Base-by-base conservation (phyloP, 2,797 vertebrate species). In the Micropoecilia bifurca region DNA sequence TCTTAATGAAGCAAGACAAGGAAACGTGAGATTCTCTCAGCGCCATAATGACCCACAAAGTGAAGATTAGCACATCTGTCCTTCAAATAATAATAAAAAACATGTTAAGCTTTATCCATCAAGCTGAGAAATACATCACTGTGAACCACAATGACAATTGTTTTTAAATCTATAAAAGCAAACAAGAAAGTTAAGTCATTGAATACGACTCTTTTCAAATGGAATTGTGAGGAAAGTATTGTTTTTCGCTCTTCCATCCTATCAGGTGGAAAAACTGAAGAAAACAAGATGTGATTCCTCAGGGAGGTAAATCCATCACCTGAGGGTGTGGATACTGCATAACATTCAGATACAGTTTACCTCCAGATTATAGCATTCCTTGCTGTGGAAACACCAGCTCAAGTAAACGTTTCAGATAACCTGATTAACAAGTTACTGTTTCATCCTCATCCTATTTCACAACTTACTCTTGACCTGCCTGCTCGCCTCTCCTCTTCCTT, bases 221-320 rank as follows among this genome's bases (percentile, higher is more conserved):
- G 22, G 22, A 55, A 55, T n/a, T 10, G 25, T 55, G 1, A 59
- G 55, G n/a, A 59, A 30, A 59, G 13, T 30, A 45, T 71, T 69
- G 66, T 69, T 69, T n/a, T 43, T 33, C 33, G n/a, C 4, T 71
- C 68, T 46, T n/a, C 12, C 12, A 25, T 4, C 61, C 33, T n/a
- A n/a, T 55, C 57, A 82, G 45, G 28, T 75, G 79, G 28, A 36
- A 63, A 18, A 33, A 20, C 2, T 18, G 43, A 75, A 61, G 25
- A 45, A 43, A 78, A 63, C n/a, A 36, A 30, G 71, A 66, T 71
- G 80, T 59, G 80, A 74, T 73, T 47, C 47, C 50, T 78, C 89
- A 45, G 0, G 14, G 79, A 71, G 63, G 74, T 36, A 68, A 25
- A 82, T 81, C 78, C 74, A 77, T 83, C 78, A 80, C 71, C 13